Conservation (phyloP, 2,797 vertebrate species). For the Enteromius trimaculatus region DNA sequence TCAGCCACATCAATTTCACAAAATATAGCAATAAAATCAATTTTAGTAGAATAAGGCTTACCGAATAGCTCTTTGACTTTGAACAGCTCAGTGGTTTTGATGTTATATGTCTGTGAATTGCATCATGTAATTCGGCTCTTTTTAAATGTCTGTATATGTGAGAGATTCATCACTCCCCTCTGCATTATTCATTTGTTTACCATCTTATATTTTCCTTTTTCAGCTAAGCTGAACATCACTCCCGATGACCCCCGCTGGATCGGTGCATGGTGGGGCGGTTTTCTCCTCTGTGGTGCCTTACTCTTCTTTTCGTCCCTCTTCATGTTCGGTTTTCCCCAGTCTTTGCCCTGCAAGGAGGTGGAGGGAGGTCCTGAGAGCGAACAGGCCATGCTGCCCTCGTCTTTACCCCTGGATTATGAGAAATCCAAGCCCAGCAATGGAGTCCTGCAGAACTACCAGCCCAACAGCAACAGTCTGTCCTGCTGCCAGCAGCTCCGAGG, state of each 20-base stretch:
- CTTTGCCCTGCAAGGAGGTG: slow-evolving; percentile 76
- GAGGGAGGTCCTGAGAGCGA: slow-evolving; percentile 84
- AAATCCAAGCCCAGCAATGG: slow-evolving; percentile 91
- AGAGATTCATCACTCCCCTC: neutral
- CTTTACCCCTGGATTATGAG: slow-evolving; percentile 80
- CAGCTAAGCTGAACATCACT: slow-evolving; percentile 90
- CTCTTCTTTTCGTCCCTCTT: slow-evolving; percentile 94
- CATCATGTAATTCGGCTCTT: neutral
- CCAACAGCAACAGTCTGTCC: slow-evolving; percentile 79
- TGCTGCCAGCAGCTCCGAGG: slow-evolving; percentile 97
- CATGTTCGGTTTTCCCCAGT: slow-evolving; percentile 98
- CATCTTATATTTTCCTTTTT: neutral
- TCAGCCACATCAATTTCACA: neutral
- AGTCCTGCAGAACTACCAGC: slow-evolving; percentile 76
- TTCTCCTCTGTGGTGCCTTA: slow-evolving; percentile 97
- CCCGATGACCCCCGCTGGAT: slow-evolving; percentile 98
- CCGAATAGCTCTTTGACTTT: neutral
- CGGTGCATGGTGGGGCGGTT: slow-evolving; percentile 98
- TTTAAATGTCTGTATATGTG: neutral
- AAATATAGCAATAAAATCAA: neutral
- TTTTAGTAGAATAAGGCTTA: neutral
- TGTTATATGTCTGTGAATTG: neutral
- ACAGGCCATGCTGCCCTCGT: slow-evolving; percentile 90
- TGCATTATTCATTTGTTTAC: neutral
- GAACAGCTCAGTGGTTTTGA: neutral